Conservation (phyloP, 2,113 vertebrate species). For the Nycticebus coucang region DNA sequence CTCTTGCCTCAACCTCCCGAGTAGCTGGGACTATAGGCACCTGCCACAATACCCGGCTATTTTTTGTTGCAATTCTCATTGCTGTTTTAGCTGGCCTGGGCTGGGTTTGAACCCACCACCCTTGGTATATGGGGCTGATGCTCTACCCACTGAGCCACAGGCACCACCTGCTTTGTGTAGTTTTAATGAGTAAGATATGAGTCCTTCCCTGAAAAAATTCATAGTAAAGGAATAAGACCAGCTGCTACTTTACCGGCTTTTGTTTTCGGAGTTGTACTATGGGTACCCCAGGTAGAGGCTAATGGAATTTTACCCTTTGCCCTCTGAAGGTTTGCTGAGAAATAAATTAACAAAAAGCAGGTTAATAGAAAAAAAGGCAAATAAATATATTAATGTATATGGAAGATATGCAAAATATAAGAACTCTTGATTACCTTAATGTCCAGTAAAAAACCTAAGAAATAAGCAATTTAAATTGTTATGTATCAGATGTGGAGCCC, state of each 20-base stretch:
- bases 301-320: background rate
- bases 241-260: background rate
- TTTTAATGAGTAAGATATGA: background rate
- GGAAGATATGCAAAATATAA: background rate
- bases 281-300: background rate
- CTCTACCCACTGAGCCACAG: no score
- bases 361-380: background rate
- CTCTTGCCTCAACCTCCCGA: no score
- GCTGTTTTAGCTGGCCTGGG: no score
- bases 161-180: background rate
- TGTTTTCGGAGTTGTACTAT: background rate
- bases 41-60: no score
- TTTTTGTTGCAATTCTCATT: no score
- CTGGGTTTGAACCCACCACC: no score
- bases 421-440: background rate
- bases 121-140: no score
- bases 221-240: background rate
- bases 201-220: background rate
- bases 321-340: background rate
- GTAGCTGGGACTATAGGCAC: no score
- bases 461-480: background rate
- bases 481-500: background rate
- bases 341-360: background rate
- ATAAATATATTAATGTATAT: background rate
- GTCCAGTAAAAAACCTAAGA: background rate